Percentiles rank a stretch among this genome's conserved stretches.
phyloP scores from a whole-genome alignment of 2,113 vertebrate species.

The Neofelis nebulosa region DNA sequence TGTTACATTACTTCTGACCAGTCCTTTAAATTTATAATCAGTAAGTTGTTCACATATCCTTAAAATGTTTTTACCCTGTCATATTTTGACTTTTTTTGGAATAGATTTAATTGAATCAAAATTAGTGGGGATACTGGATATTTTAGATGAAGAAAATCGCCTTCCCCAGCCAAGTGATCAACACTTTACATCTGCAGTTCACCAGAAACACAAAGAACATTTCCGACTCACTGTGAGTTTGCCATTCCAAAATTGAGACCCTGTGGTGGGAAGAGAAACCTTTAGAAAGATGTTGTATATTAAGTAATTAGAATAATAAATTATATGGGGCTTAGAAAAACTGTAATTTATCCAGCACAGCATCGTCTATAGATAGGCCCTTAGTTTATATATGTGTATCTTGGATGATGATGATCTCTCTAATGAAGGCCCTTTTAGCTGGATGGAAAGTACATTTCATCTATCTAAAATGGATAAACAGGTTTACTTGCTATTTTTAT shows the following conservation, averaged over 20 bases:
- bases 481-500: background rate
- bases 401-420: background rate
- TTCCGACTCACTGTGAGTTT: slow-evolving; percentile 95
- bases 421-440: background rate
- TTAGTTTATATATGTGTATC: background rate
- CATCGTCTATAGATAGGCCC: background rate
- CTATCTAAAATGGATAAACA: background rate
- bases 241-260: background rate
- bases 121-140: slow-evolving; percentile 95
- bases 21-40: slow-evolving; percentile 1
- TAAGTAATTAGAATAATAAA: background rate
- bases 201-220: slow-evolving; percentile 97
- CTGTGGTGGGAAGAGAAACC: background rate
- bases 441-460: background rate
- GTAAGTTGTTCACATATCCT: background rate
- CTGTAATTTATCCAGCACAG: background rate
- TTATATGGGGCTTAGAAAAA: background rate
- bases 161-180: slow-evolving; percentile 98
- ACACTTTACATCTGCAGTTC: slow-evolving; percentile 95
- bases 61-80: slow-evolving; percentile 28
- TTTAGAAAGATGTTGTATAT: background rate
- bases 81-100: background rate
- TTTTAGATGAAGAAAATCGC: slow-evolving; percentile 98
- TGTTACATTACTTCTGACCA: background rate
- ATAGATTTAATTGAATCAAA: slow-evolving; percentile 98